Conservation (phyloP, 2,797 vertebrate species). For the Cephalopachus bancanus region DNA sequence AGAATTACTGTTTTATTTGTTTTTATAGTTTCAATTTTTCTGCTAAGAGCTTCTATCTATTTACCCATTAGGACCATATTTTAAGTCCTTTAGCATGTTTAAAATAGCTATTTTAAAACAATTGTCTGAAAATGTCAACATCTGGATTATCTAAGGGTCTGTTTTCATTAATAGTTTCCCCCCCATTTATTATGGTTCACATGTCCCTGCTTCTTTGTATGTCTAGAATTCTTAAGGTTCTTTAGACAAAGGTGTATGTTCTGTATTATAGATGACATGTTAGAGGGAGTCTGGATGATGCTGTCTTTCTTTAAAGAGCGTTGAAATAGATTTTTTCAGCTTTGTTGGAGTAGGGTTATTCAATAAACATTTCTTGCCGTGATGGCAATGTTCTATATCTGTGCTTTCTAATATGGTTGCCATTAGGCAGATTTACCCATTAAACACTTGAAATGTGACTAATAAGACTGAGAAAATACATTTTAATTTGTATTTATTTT, state of each 20-base stretch:
- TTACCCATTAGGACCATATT: not conserved
- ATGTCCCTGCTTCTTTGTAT: constrained; percentile 21
- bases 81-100: not conserved
- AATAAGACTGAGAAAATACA: not conserved
- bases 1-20: not conserved
- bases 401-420: not conserved
- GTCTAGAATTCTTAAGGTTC: not conserved
- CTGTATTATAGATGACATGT: not conserved
- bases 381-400: not conserved
- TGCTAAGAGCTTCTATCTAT: not conserved
- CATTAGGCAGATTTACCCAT: not conserved
- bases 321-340: not conserved
- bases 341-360: not conserved
- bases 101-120: constrained; percentile 14
- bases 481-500: constrained; percentile 52
- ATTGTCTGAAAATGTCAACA: not conserved
- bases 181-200: not conserved
- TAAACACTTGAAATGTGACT: not conserved
- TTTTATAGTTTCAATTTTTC: not conserved
- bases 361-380: not conserved
- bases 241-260: too few relatives aligned
- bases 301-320: not conserved
- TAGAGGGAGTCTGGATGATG: not conserved
- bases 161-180: not conserved
- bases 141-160: not conserved